A percentile compares a stretch with the other conserved stretches of the same genome.
Conservation (phyloP, 2,113 vertebrate genomes). For the Leuciscus idus region DNA sequence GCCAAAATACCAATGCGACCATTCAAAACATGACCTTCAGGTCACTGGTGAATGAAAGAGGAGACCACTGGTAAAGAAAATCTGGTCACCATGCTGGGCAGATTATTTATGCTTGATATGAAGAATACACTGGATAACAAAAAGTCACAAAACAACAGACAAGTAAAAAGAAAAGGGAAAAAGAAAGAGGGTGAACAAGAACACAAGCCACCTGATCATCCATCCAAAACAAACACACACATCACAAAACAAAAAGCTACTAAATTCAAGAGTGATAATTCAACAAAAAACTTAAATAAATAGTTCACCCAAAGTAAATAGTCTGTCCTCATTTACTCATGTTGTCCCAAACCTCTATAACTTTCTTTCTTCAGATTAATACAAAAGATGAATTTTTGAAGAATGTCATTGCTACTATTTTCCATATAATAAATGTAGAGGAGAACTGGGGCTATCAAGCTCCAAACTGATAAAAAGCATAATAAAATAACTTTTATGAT, state of each 20-base stretch:
- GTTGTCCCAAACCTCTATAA: not conserved
- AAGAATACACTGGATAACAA: constrained; percentile 21
- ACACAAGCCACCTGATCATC: constrained; percentile 33
- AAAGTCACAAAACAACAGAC: constrained; percentile 33
- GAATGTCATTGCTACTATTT: not conserved
- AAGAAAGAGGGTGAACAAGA: constrained; percentile 7
- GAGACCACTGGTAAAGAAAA: constrained; percentile 27
- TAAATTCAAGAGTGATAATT: not conserved
- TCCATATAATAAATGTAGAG: not conserved
- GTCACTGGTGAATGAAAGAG: constrained; percentile 31
- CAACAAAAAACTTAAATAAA: not conserved
- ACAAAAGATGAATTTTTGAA: not conserved
- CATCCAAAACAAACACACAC: constrained; percentile 28
- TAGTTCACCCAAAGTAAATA: not conserved
- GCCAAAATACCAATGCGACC: not conserved
- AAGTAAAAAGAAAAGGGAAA: constrained; percentile 4
- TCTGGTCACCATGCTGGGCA: constrained; percentile 36
- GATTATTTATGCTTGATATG: constrained; percentile 46
- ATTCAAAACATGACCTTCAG: constrained; percentile 13
- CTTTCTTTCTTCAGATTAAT: not conserved
- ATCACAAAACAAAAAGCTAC: not conserved
- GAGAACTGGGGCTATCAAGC: not conserved
- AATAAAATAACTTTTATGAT: not conserved
- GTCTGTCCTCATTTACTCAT: not conserved
- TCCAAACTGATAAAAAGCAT: not conserved